A percentile compares a stretch with the other conserved stretches of the same genome.
Evolutionary conservation across 2,888 invertebrate species (phyloP).

Genomic region (Halictus quadricinctus): DNA sequence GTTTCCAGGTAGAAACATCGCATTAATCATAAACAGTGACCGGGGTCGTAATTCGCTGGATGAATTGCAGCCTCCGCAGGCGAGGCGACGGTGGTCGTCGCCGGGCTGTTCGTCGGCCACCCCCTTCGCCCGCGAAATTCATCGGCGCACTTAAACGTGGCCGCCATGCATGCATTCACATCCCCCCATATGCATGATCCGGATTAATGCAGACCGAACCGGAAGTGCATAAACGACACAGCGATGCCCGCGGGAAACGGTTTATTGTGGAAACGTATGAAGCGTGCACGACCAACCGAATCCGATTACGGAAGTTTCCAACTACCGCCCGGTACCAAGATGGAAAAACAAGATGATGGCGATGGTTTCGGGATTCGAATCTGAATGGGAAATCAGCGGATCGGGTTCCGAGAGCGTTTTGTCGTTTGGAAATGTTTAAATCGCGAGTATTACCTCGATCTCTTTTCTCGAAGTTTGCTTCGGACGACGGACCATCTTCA

Average conservation of each 20-base stretch:
- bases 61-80: constrained; percentile 49
- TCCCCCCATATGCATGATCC: constrained; percentile 41
- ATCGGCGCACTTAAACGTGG: constrained; percentile 47
- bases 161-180: not conserved
- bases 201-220: constrained; percentile 56
- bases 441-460: not conserved
- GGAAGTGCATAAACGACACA: constrained; percentile 59
- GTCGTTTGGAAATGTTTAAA: not conserved
- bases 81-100: not conserved
- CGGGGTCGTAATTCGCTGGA: constrained; percentile 54
- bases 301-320: constrained; percentile 24
- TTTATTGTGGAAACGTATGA: constrained; percentile 27
- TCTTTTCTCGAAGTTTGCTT: not conserved
- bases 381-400: not conserved
- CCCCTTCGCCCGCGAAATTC: constrained; percentile 41
- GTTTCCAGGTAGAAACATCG: constrained; percentile 57
- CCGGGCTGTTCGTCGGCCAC: not conserved
- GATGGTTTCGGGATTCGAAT: not conserved
- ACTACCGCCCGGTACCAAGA: not conserved
- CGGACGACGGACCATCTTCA: too few relatives aligned
- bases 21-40: constrained; percentile 68
- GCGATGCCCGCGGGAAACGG: constrained; percentile 31
- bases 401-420: not conserved
- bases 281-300: constrained; percentile 10
- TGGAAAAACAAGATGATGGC: not conserved